phyloP scores from a whole-genome alignment of 1,140 invertebrate genomes.

The Drosophila oshimai region DNA sequence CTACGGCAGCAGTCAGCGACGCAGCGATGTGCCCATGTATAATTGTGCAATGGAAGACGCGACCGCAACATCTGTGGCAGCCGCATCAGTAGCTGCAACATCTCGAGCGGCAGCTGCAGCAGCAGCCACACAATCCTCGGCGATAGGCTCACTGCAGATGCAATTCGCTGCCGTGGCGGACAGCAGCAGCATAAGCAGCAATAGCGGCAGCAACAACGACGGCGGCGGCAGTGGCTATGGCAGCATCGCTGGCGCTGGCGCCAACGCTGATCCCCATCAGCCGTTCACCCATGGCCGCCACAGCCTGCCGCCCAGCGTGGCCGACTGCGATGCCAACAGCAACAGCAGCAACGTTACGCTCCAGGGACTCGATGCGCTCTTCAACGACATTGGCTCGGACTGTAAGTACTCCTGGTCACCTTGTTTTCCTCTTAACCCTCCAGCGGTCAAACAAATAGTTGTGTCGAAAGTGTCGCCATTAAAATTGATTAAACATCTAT shows the following conservation, averaged over 20 bases:
- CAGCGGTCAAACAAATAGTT: neutral
- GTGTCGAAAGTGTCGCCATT: too few species aligned
- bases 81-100: slow-evolving; percentile 4
- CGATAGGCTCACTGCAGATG: slow-evolving; percentile 79
- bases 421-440: neutral
- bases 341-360: slow-evolving; percentile 55
- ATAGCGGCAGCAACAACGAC: slow-evolving; percentile 10
- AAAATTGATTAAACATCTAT: neutral
- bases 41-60: slow-evolving; percentile 46
- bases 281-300: slow-evolving; percentile 45
- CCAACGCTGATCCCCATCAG: slow-evolving; percentile 50
- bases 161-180: slow-evolving; percentile 83
- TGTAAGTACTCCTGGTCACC: slow-evolving; percentile 47
- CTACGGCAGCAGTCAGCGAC: slow-evolving; percentile 33
- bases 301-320: slow-evolving; percentile 24
- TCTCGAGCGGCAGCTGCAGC: slow-evolving; percentile 8
- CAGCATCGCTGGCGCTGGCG: slow-evolving; percentile 64
- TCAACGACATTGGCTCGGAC: slow-evolving; percentile 56
- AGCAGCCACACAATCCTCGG: slow-evolving; percentile 29
- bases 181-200: slow-evolving; percentile 49
- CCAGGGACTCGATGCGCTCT: slow-evolving; percentile 61
- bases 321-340: slow-evolving; percentile 60
- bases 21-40: slow-evolving; percentile 43
- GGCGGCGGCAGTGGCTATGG: slow-evolving; percentile 38
- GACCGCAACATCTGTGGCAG: slow-evolving; percentile 38